Evolutionary conservation across 1,140 invertebrate species (phyloP).

Genomic region (Halictus rubicundus): DNA sequence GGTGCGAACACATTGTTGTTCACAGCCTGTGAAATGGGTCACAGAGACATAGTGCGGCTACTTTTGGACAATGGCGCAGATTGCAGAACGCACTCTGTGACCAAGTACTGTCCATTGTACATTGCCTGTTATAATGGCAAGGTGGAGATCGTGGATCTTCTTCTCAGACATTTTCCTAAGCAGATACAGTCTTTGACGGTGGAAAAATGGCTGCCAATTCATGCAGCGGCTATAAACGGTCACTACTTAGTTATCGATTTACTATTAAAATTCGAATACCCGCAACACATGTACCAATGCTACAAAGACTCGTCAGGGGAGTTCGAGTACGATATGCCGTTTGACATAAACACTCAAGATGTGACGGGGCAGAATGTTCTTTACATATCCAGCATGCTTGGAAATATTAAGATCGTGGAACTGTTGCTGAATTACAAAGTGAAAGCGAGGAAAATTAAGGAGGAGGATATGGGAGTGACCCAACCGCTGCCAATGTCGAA

Average conservation of each 20-base stretch:
- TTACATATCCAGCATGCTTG: conserved; percentile 92
- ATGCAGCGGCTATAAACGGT: conserved; percentile 94
- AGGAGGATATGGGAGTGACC: conserved; percentile 71
- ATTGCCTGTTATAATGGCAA: conserved; percentile 94
- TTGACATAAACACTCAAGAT: conserved; percentile 95
- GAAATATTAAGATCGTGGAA: conserved; percentile 91
- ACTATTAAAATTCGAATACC: conserved; percentile 92
- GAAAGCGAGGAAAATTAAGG: conserved; percentile 83
- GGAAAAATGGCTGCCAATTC: conserved; percentile 95
- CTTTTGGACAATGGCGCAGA: conserved; percentile 92
- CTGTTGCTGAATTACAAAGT: conserved; percentile 88
- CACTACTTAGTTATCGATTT: conserved; percentile 89
- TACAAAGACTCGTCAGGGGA: conserved; percentile 86
- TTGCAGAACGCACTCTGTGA: conserved; percentile 92
- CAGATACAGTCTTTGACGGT: conserved; percentile 90
- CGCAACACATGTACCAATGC: conserved; percentile 82
- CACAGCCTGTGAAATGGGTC: conserved; percentile 90
- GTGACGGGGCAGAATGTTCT: conserved; percentile 93
- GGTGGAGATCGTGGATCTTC: conserved; percentile 88
- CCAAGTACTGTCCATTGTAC: conserved; percentile 95
- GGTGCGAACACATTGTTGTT: conserved; percentile 93
- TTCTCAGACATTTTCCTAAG: conserved; percentile 87
- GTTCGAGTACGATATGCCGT: conserved; percentile 92
- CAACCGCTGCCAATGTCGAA: conserved; percentile 82
- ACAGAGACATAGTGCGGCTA: conserved; percentile 88